phyloP scores from a whole-genome alignment of 2,888 invertebrate species.

The Allolobophora icterica region DNA sequence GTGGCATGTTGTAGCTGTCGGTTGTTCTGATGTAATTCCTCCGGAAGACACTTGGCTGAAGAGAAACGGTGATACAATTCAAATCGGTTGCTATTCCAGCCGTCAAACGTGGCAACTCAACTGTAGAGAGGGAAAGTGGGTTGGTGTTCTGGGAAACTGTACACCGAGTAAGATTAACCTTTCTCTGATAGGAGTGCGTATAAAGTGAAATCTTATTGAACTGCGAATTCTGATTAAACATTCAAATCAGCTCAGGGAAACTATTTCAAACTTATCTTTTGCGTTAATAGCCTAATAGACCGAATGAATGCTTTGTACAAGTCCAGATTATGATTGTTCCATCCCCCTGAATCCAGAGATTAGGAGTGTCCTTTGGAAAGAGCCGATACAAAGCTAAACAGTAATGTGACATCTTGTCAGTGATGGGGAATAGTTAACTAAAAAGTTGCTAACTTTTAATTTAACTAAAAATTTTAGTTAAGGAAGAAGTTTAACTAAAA shows the following conservation, averaged over 20 bases:
- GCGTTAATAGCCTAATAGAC: no score
- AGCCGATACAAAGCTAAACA: neutral
- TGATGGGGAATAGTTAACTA: no score
- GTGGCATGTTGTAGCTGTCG: conserved; percentile 32
- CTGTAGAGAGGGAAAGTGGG: conserved; percentile 32
- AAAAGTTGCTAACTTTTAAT: no score
- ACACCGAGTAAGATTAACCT: neutral
- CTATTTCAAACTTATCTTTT: no score
- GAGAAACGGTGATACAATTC: conserved; percentile 21
- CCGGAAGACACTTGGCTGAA: conserved; percentile 38
- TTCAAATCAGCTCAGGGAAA: neutral
- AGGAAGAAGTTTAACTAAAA: no score
- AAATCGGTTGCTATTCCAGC: conserved; percentile 34
- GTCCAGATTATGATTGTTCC: neutral
- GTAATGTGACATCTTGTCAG: no score
- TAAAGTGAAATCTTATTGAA: neutral
- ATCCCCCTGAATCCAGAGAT: no score
- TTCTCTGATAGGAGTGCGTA: neutral
- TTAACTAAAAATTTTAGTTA: no score
- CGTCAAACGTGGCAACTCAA: conserved; percentile 33
- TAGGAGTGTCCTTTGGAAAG: no score
- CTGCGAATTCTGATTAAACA: neutral
- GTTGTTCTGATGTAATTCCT: conserved; percentile 36
- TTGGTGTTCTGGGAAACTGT: conserved; percentile 39
- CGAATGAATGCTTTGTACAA: neutral